Conservation (phyloP, 2,888 invertebrate species). For the Gastrophysa polygoni region DNA sequence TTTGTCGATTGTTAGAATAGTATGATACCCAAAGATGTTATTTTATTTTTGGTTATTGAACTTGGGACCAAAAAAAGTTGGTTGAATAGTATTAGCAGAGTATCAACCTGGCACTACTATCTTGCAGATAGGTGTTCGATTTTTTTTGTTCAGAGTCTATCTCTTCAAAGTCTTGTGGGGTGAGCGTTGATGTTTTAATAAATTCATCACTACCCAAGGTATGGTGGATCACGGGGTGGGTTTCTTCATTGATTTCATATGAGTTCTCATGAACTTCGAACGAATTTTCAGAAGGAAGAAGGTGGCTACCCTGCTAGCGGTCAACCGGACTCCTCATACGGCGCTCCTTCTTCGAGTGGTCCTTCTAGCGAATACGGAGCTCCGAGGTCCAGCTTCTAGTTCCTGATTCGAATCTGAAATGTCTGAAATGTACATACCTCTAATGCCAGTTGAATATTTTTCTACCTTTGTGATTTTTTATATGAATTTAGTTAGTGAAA, state of each 20-base stretch:
- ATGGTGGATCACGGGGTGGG: too few species aligned
- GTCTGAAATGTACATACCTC: conserved; percentile 32
- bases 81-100: too few species aligned
- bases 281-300: conserved; percentile 52
- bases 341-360: conserved; percentile 53
- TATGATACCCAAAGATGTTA: too few species aligned
- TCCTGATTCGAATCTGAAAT: conserved; percentile 6
- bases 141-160: too few species aligned
- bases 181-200: too few species aligned
- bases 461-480: conserved; percentile 29
- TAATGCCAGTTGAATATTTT: conserved; percentile 33
- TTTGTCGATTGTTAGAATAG: too few species aligned
- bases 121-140: too few species aligned
- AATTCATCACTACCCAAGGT: too few species aligned
- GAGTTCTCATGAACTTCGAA: conserved; percentile 10
- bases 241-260: neutral
- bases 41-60: too few species aligned
- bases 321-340: conserved; percentile 60
- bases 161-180: too few species aligned
- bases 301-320: conserved; percentile 55
- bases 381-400: conserved; percentile 50
- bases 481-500: conserved; percentile 17
- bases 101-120: too few species aligned
- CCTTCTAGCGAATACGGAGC: conserved; percentile 68
- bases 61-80: too few species aligned